Percentiles rank a stretch among this genome's conserved stretches.
These are phyloP conservation scores for Rostratula benghalensis DNA, from an alignment of 2,113 vertebrate genomes.

Conservation along the genomic window DNA sequence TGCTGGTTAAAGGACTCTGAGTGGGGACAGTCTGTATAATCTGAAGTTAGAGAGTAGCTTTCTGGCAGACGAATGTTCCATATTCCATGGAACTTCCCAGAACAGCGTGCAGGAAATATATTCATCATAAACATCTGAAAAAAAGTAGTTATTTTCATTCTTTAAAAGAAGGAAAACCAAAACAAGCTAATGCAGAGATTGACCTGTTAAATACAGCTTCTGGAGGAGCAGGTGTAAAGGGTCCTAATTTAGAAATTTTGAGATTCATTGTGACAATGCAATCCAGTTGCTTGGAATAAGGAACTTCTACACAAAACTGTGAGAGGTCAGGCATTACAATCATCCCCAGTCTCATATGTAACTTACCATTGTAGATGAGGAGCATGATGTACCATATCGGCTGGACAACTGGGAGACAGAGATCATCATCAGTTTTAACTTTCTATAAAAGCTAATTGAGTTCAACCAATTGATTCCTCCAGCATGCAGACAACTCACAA, in stretches of 20 bases:
- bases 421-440: neutral
- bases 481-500: neutral
- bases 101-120: fast-evolving
- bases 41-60: neutral
- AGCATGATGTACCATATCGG: neutral
- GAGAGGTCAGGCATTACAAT: neutral
- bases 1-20: neutral
- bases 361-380: neutral
- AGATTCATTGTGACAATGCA: neutral
- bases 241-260: neutral
- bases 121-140: neutral
- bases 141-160: neutral
- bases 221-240: neutral
- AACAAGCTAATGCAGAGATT: neutral
- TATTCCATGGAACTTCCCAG: neutral
- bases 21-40: neutral
- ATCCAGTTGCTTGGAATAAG: neutral
- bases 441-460: neutral
- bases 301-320: neutral
- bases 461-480: neutral
- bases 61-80: neutral
- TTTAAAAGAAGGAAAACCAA: neutral
- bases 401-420: neutral
- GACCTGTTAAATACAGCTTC: neutral
- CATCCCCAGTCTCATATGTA: neutral